Conservation (phyloP, 1,140 invertebrate genomes). For the Nymphalis io region DNA sequence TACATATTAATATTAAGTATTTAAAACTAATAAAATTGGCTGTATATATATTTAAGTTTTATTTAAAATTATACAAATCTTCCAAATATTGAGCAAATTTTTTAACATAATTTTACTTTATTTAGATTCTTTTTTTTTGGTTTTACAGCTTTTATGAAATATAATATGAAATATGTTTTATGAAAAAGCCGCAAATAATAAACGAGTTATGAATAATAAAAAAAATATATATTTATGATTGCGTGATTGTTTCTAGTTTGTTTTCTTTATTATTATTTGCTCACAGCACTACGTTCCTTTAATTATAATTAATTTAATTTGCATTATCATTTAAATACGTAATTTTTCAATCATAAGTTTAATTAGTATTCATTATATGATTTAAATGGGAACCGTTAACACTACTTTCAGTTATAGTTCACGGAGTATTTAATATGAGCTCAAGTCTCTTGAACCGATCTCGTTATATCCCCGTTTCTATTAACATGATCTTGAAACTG, state of each 20-base stretch:
- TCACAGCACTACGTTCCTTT: slow-evolving; percentile 6
- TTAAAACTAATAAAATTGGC: background rate
- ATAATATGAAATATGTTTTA: too few relatives aligned
- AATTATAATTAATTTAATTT: background rate
- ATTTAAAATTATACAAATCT: slow-evolving; percentile 8
- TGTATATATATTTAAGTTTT: background rate
- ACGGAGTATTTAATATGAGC: too few relatives aligned
- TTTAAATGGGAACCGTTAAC: background rate
- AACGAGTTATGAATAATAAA: background rate
- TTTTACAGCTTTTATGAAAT: too few relatives aligned
- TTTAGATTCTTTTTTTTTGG: too few relatives aligned
- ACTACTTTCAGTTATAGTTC: too few relatives aligned
- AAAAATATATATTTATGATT: background rate
- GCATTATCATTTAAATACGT: background rate
- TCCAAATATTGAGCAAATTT: slow-evolving; percentile 5
- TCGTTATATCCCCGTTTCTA: too few relatives aligned
- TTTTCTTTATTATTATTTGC: background rate
- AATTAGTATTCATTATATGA: background rate
- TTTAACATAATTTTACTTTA: slow-evolving; percentile 7
- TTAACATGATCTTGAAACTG: too few relatives aligned
- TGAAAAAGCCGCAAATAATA: background rate
- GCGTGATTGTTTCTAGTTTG: background rate
- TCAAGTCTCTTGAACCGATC: too few relatives aligned
- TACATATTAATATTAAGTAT: background rate
- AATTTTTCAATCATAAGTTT: background rate